These are phyloP conservation scores for Megamerina dolium DNA, from an alignment of 2,888 invertebrate species.

Conservation along the genomic window DNA sequence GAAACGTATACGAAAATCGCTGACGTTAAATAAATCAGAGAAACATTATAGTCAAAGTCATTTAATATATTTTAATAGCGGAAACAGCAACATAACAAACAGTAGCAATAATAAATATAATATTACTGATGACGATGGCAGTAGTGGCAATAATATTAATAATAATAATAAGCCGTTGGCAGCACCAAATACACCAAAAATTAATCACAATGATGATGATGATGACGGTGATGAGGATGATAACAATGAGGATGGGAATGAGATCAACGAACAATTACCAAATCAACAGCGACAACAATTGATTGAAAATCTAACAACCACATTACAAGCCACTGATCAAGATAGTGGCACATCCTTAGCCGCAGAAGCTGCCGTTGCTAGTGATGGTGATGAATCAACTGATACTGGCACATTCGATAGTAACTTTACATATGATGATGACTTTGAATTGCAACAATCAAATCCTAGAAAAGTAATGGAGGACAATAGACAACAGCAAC, in stretches of 20 bases:
- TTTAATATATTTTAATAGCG: constrained; percentile 19
- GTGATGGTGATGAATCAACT: constrained; percentile 9
- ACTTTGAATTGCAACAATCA: too few species aligned
- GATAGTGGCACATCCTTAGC: too few species aligned
- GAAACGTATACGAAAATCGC: constrained; percentile 39
- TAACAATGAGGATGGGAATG: constrained; percentile 1
- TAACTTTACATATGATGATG: constrained; percentile 12
- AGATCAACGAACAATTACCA: constrained; percentile 10
- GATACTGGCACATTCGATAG: constrained; percentile 3
- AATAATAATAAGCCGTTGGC: constrained; percentile 12
- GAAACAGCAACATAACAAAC: constrained; percentile 10
- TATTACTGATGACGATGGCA: background rate
- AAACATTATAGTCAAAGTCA: constrained; percentile 21
- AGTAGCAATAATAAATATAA: constrained; percentile 9
- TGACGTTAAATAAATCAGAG: too few species aligned
- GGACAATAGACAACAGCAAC: too few species aligned
- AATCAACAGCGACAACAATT: constrained; percentile 18
- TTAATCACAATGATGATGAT: constrained; percentile 30
- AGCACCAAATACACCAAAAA: constrained; percentile 39
- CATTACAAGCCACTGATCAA: too few species aligned
- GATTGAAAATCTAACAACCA: too few species aligned
- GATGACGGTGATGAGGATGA: background rate
- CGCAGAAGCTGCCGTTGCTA: constrained; percentile 7
- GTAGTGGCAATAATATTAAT: constrained; percentile 1
- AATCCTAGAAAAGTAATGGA: constrained; percentile 16